Conservation (phyloP, 1,140 invertebrate species). For the Cyclargus thomasi region DNA sequence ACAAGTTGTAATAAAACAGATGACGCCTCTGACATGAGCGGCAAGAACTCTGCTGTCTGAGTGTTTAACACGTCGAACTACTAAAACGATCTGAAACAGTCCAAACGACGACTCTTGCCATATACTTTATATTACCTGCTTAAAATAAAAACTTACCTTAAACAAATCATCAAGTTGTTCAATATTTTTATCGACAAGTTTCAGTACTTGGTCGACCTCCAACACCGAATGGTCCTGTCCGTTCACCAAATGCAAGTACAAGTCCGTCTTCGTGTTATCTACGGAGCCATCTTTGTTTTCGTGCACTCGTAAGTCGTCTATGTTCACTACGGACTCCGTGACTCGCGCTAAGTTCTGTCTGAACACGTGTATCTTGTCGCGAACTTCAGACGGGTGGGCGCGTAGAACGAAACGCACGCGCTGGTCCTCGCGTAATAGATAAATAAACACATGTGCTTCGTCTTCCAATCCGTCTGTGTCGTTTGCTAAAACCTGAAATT, state of each 20-base stretch:
- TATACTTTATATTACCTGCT: too few species aligned
- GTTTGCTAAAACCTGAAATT: conserved; percentile 83
- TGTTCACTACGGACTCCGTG: conserved; percentile 93
- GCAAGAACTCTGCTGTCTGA: too few species aligned
- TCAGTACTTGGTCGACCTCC: conserved; percentile 88
- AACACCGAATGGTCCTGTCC: conserved; percentile 92
- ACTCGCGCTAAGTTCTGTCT: conserved; percentile 85
- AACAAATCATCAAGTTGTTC: conserved; percentile 91
- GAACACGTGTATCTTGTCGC: conserved; percentile 86
- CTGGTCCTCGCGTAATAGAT: conserved; percentile 94
- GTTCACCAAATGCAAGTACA: conserved; percentile 95
- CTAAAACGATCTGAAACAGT: too few species aligned
- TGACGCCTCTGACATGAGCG: too few species aligned
- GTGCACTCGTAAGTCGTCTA: conserved; percentile 94
- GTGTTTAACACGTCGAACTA: too few species aligned
- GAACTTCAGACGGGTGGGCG: conserved; percentile 89
- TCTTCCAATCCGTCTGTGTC: conserved; percentile 88
- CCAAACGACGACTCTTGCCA: too few species aligned
- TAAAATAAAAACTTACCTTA: conserved; percentile 78
- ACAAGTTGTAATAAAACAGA: too few species aligned
- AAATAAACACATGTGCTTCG: conserved; percentile 90
- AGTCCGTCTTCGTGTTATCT: conserved; percentile 94
- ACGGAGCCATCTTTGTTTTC: conserved; percentile 94
- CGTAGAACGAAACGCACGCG: conserved; percentile 93
- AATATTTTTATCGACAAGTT: conserved; percentile 92